phyloP scores from a whole-genome alignment of 2,113 vertebrate genomes.

The Lates calcarifer region DNA sequence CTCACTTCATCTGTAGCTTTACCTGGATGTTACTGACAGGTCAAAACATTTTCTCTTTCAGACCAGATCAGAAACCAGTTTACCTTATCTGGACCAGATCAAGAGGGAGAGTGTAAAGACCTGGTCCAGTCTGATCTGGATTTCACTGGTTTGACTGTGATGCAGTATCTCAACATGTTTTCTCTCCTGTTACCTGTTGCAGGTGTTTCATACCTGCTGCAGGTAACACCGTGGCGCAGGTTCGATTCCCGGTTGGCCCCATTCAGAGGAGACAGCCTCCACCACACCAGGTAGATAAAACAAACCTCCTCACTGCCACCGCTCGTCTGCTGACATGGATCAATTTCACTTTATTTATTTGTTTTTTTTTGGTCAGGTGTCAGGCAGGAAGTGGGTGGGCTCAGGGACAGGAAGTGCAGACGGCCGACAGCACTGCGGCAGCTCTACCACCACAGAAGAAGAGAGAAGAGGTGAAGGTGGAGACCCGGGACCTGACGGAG shows the following conservation, averaged over 20 bases:
- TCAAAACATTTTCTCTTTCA: too few relatives aligned
- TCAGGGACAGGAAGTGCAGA: conserved; percentile 10
- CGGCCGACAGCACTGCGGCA: background rate
- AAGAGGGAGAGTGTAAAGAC: too few relatives aligned
- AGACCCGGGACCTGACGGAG: background rate
- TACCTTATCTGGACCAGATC: too few relatives aligned
- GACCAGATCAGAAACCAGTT: too few relatives aligned
- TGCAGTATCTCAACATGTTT: too few relatives aligned
- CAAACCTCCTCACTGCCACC: background rate
- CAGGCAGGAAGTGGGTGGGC: background rate
- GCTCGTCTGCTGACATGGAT: background rate
- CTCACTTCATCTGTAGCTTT: too few relatives aligned
- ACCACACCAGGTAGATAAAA: conserved; percentile 24
- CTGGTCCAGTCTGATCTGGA: too few relatives aligned
- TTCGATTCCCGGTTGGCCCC: conserved; percentile 35
- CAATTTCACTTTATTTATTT: background rate
- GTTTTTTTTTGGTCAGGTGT: background rate
- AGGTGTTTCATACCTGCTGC: conserved; percentile 52
- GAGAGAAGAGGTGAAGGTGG: background rate
- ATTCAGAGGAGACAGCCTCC: background rate
- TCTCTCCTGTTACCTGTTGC: background rate
- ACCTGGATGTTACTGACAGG: too few relatives aligned
- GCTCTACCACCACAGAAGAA: conserved; percentile 40
- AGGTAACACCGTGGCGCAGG: conserved; percentile 14
- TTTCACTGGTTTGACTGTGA: too few relatives aligned